These are phyloP conservation scores for Carpatolechia fugitivella DNA, from an alignment of 2,888 invertebrate species.

Conservation along the genomic window DNA sequence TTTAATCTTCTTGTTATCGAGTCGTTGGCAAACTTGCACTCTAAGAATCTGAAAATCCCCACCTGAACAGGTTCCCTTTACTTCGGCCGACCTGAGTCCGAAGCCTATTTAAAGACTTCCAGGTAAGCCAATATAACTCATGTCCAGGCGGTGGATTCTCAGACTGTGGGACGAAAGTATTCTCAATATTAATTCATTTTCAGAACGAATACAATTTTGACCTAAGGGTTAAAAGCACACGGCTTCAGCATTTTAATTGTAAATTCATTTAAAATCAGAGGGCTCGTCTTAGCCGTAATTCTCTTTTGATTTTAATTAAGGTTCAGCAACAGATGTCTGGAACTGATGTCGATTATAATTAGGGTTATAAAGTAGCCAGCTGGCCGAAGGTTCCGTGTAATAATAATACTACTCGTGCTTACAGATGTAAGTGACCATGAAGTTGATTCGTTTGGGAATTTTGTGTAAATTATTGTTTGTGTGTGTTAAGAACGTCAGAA, in stretches of 20 bases:
- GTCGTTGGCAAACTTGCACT: too few relatives aligned
- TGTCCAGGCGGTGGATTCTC: too few relatives aligned
- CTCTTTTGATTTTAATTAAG: constrained; percentile 66
- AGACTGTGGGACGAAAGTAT: too few relatives aligned
- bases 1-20: too few relatives aligned
- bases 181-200: too few relatives aligned
- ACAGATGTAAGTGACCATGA: neutral
- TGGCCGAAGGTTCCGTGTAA: constrained; percentile 3
- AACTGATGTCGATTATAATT: constrained; percentile 46
- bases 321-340: constrained; percentile 56
- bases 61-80: too few relatives aligned
- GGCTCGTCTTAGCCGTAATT: constrained; percentile 57
- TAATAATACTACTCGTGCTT: neutral
- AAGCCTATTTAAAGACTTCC: too few relatives aligned
- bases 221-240: neutral
- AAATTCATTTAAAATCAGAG: constrained; percentile 50
- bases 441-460: neutral
- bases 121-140: too few relatives aligned
- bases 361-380: constrained; percentile 26
- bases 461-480: too few relatives aligned
- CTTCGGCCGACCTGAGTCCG: too few relatives aligned
- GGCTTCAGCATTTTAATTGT: constrained; percentile 16
- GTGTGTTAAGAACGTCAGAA: too few relatives aligned
- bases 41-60: too few relatives aligned
- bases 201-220: neutral